Percentiles rank a stretch among this genome's conserved stretches.
These are phyloP conservation scores for Apogon hyalosoma DNA, from an alignment of 2,797 vertebrate genomes.

Conservation along the genomic window DNA sequence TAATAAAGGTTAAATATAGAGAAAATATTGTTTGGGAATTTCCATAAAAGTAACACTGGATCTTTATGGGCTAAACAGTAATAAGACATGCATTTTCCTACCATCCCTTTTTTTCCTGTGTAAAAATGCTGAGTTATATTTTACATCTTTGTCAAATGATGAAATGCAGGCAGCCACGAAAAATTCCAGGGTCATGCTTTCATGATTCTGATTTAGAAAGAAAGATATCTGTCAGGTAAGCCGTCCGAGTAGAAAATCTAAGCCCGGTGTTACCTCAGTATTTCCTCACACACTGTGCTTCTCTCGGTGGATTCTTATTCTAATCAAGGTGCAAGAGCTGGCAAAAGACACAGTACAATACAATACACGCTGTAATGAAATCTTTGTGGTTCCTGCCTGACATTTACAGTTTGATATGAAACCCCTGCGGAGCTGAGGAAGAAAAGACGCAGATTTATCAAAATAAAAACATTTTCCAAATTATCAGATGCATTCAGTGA, in stretches of 20 bases:
- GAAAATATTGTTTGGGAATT: no score
- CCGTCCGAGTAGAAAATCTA: constrained; percentile 6
- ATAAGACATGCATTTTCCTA: not conserved
- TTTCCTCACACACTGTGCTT: constrained; percentile 48
- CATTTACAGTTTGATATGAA: constrained; percentile 31
- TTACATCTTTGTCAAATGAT: constrained; percentile 22
- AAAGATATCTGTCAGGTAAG: constrained; percentile 35
- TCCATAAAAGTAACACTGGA: no score
- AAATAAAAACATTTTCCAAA: constrained; percentile 22
- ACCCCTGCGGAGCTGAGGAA: not conserved
- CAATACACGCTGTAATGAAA: constrained; percentile 9
- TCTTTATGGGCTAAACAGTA: no score
- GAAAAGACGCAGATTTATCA: constrained; percentile 11
- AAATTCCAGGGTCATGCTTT: constrained; percentile 25
- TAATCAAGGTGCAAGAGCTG: constrained; percentile 44
- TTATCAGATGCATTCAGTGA: constrained; percentile 15
- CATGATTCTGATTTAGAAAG: constrained; percentile 32
- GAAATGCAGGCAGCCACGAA: constrained; percentile 16
- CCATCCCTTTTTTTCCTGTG: not conserved
- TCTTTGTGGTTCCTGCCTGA: constrained; percentile 8
- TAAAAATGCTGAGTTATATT: not conserved
- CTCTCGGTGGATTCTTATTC: constrained; percentile 43
- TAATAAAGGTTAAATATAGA: no score
- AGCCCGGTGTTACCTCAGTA: constrained; percentile 32
- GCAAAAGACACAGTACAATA: constrained; percentile 3